Evolutionary conservation across 2,797 vertebrate species (phyloP).

Genomic region (Eutrigla gurnardus): DNA sequence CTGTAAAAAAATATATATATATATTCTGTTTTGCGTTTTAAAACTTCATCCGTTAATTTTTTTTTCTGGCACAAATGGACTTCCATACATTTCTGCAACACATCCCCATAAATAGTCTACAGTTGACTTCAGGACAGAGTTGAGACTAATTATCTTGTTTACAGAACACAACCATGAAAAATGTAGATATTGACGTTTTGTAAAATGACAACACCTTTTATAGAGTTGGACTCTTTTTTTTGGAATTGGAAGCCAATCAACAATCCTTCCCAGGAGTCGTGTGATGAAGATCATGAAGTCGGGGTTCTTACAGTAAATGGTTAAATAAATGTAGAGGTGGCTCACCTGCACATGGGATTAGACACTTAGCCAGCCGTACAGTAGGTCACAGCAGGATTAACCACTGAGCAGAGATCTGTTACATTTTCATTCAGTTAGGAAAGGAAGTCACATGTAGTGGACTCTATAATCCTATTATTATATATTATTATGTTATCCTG

Average conservation of each 20-base stretch:
- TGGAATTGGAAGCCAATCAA: neutral
- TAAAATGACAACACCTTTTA: slow-evolving; percentile 5
- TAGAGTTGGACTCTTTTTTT: neutral
- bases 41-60: neutral
- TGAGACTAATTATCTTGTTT: neutral
- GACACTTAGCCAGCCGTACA: neutral
- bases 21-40: no score
- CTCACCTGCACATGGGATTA: slow-evolving; percentile 21
- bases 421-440: slow-evolving; percentile 1
- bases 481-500: neutral
- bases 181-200: neutral
- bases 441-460: neutral
- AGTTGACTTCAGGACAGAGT: neutral
- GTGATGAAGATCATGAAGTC: neutral
- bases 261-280: neutral
- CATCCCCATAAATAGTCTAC: neutral
- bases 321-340: neutral
- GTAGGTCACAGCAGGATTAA: slow-evolving; percentile 30
- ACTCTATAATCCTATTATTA: neutral
- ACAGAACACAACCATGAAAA: neutral
- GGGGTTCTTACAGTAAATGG: neutral
- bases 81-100: neutral
- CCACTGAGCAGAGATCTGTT: slow-evolving; percentile 1
- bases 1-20: no score
- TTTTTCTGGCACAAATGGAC: neutral